Conservation (phyloP, 2,113 vertebrate species). For the Myocastor coypus region DNA sequence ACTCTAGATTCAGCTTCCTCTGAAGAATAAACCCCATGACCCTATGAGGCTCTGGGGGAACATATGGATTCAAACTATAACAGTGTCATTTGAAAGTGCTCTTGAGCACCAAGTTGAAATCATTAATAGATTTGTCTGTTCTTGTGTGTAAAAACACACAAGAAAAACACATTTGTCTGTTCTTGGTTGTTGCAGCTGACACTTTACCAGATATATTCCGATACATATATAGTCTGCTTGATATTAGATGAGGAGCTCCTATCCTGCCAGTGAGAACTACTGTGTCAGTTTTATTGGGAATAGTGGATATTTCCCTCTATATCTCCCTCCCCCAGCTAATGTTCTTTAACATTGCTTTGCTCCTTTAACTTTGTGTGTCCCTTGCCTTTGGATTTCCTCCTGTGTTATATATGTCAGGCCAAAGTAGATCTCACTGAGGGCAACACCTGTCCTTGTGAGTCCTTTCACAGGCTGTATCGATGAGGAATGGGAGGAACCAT, state of each 20-base stretch:
- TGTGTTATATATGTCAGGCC: not conserved
- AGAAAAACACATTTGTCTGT: too few species aligned
- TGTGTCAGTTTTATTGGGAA: not conserved
- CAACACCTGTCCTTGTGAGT: not conserved
- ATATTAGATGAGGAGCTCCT: not conserved
- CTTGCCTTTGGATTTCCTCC: not conserved
- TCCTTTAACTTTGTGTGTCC: not conserved
- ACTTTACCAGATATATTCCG: not conserved
- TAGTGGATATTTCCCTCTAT: not conserved
- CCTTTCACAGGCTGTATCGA: not conserved
- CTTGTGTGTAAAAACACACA: not conserved
- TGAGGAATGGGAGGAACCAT: not conserved
- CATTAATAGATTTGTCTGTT: not conserved
- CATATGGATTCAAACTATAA: not conserved
- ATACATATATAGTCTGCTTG: not conserved
- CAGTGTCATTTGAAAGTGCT: not conserved
- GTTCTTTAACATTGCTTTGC: not conserved
- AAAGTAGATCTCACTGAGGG: not conserved
- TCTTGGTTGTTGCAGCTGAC: not conserved
- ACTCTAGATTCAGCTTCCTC: not conserved
- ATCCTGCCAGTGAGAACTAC: not conserved
- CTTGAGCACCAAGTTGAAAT: conserved; percentile 25
- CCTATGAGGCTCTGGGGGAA: not conserved
- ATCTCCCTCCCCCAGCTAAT: not conserved
- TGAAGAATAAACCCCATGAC: not conserved